Percentiles rank a stretch among this genome's conserved stretches.
phyloP scores from a whole-genome alignment of 2,888 invertebrate genomes.

The Drosophila formosana region DNA sequence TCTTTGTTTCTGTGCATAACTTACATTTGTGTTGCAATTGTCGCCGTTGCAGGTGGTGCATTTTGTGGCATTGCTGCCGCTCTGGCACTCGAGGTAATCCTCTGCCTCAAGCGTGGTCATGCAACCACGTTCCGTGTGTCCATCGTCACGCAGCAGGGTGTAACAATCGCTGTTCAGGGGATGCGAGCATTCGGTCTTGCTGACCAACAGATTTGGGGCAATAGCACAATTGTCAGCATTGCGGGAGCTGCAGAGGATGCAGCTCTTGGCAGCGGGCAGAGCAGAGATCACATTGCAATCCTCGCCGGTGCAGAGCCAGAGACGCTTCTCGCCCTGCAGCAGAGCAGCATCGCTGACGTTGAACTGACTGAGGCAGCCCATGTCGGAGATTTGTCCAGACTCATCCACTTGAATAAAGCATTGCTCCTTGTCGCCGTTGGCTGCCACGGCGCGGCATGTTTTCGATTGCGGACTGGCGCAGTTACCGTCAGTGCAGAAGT shows the following conservation, averaged over 20 bases:
- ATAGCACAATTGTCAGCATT: conserved; percentile 72
- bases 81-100: conserved; percentile 67
- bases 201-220: conserved; percentile 37
- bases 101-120: conserved; percentile 63
- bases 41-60: conserved; percentile 70
- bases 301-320: conserved; percentile 76
- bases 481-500: conserved; percentile 67
- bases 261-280: conserved; percentile 57
- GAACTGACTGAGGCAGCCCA: conserved; percentile 80
- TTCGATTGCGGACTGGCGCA: conserved; percentile 62
- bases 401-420: conserved; percentile 76
- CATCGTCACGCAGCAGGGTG: conserved; percentile 65
- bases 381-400: conserved; percentile 41
- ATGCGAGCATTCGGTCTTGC: conserved; percentile 57
- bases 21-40: conserved; percentile 74
- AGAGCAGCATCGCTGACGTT: conserved; percentile 59
- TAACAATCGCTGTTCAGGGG: conserved; percentile 75
- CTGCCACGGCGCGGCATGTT: conserved; percentile 67
- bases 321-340: conserved; percentile 57
- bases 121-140: conserved; percentile 82
- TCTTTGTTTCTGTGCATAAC: not conserved
- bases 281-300: conserved; percentile 75
- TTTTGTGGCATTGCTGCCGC: conserved; percentile 48
- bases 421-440: conserved; percentile 58
- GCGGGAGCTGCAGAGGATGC: conserved; percentile 75